These are phyloP conservation scores for Thrips palmi DNA, from an alignment of 1,140 invertebrate genomes.

Conservation along the genomic window DNA sequence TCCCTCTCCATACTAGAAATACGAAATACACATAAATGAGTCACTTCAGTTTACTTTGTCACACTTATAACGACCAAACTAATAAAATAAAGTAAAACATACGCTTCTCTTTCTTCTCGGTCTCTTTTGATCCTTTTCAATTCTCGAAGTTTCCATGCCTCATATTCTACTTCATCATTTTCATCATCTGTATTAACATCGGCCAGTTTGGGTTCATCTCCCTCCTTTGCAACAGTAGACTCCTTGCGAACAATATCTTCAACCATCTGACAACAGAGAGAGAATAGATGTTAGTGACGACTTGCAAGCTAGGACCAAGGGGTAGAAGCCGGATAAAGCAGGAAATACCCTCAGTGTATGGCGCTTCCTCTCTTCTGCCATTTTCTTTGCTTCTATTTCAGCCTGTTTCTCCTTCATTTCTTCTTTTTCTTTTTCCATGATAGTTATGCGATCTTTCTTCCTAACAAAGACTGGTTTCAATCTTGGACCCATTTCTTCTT, in stretches of 20 bases:
- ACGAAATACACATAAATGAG: slow-evolving; percentile 7
- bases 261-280: slow-evolving; percentile 39
- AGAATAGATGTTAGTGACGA: too few relatives aligned
- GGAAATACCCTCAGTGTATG: slow-evolving; percentile 57
- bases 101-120: slow-evolving; percentile 84
- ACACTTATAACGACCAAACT: slow-evolving; percentile 8
- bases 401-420: slow-evolving; percentile 64
- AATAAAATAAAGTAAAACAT: slow-evolving; percentile 24
- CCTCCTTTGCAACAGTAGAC: slow-evolving; percentile 28
- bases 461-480: slow-evolving; percentile 95
- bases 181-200: slow-evolving; percentile 95
- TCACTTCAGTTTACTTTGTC: slow-evolving; percentile 6
- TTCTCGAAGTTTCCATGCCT: slow-evolving; percentile 94
- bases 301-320: slow-evolving; percentile 7
- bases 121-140: slow-evolving; percentile 90
- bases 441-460: slow-evolving; percentile 85
- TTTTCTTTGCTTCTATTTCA: slow-evolving; percentile 55
- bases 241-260: slow-evolving; percentile 77
- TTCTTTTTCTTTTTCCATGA: slow-evolving; percentile 86
- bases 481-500: slow-evolving; percentile 71
- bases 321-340: neutral
- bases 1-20: slow-evolving; percentile 56
- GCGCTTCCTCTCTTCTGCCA: slow-evolving; percentile 62
- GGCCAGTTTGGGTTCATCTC: slow-evolving; percentile 48
- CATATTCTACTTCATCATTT: slow-evolving; percentile 94